Base-by-base conservation (phyloP, 2,113 vertebrate species). In the Nesoenas mayeri region DNA sequence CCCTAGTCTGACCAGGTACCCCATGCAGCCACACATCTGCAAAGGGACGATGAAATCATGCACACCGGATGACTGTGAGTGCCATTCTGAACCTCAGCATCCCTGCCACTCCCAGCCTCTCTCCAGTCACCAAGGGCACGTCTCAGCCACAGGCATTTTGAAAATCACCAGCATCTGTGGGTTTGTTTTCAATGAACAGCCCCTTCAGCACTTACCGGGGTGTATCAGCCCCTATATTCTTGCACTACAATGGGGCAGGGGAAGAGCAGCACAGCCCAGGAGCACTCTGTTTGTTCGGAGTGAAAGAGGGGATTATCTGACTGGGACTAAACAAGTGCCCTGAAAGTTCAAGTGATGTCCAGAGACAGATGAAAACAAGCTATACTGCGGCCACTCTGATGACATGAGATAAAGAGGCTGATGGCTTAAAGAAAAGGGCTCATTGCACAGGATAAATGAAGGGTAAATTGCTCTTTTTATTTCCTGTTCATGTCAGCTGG, bases 351-450 rank as follows among this genome's bases (percentile, higher is more conserved):
- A 75, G 88, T 12, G 4, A 95, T 93, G 91, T 84, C 75, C 92
- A 97, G 85, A 96, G 95, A 90, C 70, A 74, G 95, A 94, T 87
- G 93, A 97, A 98, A 98, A 98, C 97, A 98, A 97, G 96, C 93
- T 81, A 84, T 80, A 89, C 96, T 96, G 89, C 60, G 79, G 96
- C 92, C 91, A 85, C 81, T 95, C 96, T 25, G 95, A 98, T 97
- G 93, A 86, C 78, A 73, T 84, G 72, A 96, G 95, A 98, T 97
- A 96, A 96, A 94, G 79, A 70, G 88, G 44, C 91, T 57, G 75
- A 95, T 87, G 97, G 92, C 94, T 86, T 73, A 91, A 89, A 91
- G 97, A 89, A 89, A 85, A 88, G 94, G 72, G 95, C 96, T 97
- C 93, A 97, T 96, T 96, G 95, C 92, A 61, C 72, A 58, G 84